These are phyloP conservation scores for Eucera pruinosa DNA, from an alignment of 2,888 invertebrate species.

Conservation along the genomic window DNA sequence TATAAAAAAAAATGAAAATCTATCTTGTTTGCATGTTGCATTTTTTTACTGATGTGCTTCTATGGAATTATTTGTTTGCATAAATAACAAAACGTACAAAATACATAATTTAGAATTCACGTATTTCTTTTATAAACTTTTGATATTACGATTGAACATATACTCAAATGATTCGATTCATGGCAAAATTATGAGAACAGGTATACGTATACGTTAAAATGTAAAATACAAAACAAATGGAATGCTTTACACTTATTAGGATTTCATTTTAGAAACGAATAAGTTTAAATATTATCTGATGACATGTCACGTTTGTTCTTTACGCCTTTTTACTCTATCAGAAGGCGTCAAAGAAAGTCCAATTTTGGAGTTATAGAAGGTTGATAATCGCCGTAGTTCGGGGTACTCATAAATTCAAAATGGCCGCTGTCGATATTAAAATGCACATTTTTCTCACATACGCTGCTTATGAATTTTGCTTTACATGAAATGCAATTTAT, in stretches of 20 bases:
- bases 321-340: background rate
- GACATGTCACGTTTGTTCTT: conserved; percentile 22
- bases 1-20: conserved; percentile 1
- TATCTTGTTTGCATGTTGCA: background rate
- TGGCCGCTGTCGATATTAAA: conserved; percentile 68
- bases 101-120: conserved; percentile 1
- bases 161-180: conserved; percentile 14
- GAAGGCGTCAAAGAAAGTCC: conserved; percentile 49
- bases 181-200: conserved; percentile 1
- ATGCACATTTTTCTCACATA: conserved; percentile 59
- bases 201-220: conserved; percentile 8
- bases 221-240: conserved; percentile 31
- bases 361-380: conserved; percentile 60
- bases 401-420: conserved; percentile 73
- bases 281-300: background rate
- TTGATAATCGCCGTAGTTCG: conserved; percentile 67
- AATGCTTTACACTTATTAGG: conserved; percentile 35
- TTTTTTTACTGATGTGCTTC: conserved; percentile 19
- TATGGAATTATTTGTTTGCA: conserved; percentile 17
- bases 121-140: background rate
- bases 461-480: conserved; percentile 54
- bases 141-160: background rate
- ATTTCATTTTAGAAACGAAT: conserved; percentile 26
- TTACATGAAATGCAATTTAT: conserved; percentile 39
- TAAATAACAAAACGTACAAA: conserved; percentile 1